phyloP scores from a whole-genome alignment of 2,888 invertebrate genomes.

The Caenorhabditis japonica region DNA sequence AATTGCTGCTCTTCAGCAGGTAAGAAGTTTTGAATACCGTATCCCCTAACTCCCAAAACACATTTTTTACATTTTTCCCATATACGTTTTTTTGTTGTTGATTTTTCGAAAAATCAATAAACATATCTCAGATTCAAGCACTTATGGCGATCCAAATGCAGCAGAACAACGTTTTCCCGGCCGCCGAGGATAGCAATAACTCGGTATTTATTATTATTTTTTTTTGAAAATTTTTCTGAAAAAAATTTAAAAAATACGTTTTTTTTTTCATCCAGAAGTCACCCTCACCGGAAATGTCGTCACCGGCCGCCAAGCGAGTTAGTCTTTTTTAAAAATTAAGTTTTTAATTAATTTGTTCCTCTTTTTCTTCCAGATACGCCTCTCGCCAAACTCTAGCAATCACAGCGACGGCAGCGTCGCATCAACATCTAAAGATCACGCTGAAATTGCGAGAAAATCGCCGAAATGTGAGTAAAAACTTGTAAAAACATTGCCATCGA shows the following conservation, averaged over 20 bases:
- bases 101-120: neutral
- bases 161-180: conserved; percentile 22
- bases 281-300: conserved; percentile 24
- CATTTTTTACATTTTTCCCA: neutral
- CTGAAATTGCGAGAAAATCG: too few relatives aligned
- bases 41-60: too few relatives aligned
- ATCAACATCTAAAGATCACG: conserved; percentile 24
- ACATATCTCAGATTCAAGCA: conserved; percentile 32
- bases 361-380: conserved; percentile 2
- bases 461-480: too few relatives aligned
- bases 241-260: too few relatives aligned
- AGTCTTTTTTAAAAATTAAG: too few relatives aligned
- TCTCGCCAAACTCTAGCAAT: conserved; percentile 33
- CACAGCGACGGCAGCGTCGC: conserved; percentile 37
- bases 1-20: conserved; percentile 34
- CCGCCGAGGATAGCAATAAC: conserved; percentile 12
- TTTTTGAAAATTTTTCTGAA: neutral
- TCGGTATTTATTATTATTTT: too few relatives aligned
- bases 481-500: too few relatives aligned
- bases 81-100: neutral
- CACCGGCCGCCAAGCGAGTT: conserved; percentile 29
- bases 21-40: neutral
- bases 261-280: conserved; percentile 24
- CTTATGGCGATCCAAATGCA: conserved; percentile 37
- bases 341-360: too few relatives aligned